Evolutionary conservation across 2,797 vertebrate genomes (phyloP).

Genomic region (Pseudochromis fuscus): DNA sequence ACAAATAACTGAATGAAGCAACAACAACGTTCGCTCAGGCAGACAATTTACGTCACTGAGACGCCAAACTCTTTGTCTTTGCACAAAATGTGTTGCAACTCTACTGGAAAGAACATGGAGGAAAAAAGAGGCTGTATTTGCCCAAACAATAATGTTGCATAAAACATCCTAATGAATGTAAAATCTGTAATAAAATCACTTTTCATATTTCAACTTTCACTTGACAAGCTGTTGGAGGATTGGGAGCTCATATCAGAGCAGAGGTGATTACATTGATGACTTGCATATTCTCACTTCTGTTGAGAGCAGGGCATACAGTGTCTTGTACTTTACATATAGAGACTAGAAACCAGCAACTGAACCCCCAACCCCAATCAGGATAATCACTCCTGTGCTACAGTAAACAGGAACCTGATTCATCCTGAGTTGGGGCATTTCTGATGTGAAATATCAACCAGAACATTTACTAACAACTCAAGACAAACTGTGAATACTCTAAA

Average conservation of each 20-base stretch:
- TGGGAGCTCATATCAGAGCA: neutral
- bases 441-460: no score
- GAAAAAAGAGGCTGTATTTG: neutral
- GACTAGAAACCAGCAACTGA: no score
- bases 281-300: no score
- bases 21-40: constrained; percentile 17
- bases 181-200: neutral
- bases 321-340: no score
- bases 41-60: constrained; percentile 14
- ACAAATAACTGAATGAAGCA: constrained; percentile 20
- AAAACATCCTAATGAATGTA: neutral
- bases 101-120: neutral
- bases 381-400: no score
- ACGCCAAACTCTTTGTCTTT: constrained; percentile 6
- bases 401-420: no score
- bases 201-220: no score
- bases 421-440: no score
- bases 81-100: constrained; percentile 2
- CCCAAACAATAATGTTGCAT: neutral
- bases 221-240: neutral
- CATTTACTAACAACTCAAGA: no score
- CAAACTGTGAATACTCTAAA: no score
- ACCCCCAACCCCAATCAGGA: no score
- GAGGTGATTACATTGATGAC: neutral
- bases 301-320: no score